These are phyloP conservation scores for Emydoidea blandingii DNA, from an alignment of 2,797 vertebrate genomes.

Conservation along the genomic window DNA sequence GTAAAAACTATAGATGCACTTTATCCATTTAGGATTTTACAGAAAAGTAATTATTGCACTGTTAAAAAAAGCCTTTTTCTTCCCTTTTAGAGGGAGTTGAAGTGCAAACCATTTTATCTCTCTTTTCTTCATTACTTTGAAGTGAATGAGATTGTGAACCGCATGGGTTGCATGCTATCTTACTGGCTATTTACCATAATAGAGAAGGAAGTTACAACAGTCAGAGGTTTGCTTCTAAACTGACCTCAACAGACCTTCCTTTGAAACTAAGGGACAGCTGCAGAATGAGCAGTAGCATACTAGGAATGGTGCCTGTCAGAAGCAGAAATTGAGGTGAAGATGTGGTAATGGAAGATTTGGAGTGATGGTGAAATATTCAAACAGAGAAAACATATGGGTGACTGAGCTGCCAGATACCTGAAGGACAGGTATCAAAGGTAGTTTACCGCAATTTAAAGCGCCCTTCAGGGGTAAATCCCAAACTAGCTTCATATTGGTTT, in stretches of 20 bases:
- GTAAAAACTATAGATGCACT: background rate
- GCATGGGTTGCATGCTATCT: background rate
- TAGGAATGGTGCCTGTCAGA: background rate
- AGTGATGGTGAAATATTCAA: background rate
- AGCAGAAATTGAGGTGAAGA: background rate
- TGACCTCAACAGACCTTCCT: background rate
- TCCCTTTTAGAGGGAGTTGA: background rate
- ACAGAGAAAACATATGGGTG: background rate
- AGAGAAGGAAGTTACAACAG: background rate
- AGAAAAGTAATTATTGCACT: background rate
- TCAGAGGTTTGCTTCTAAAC: background rate
- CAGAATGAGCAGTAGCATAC: background rate
- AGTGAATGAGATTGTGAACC: background rate
- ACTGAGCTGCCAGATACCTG: background rate
- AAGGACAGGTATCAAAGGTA: background rate
- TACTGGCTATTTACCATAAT: background rate
- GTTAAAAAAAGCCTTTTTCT: background rate
- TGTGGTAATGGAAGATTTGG: background rate
- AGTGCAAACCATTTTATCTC: background rate
- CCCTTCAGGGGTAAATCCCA: fast-evolving
- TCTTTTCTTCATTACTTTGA: background rate
- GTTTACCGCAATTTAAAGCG: background rate
- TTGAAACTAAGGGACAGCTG: background rate
- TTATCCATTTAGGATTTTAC: background rate
- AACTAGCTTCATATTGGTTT: background rate